Evolutionary conservation across 2,797 vertebrate genomes (phyloP), one percentile per base, ranked within the genome.

Genomic region (Intellagama lesueurii): DNA sequence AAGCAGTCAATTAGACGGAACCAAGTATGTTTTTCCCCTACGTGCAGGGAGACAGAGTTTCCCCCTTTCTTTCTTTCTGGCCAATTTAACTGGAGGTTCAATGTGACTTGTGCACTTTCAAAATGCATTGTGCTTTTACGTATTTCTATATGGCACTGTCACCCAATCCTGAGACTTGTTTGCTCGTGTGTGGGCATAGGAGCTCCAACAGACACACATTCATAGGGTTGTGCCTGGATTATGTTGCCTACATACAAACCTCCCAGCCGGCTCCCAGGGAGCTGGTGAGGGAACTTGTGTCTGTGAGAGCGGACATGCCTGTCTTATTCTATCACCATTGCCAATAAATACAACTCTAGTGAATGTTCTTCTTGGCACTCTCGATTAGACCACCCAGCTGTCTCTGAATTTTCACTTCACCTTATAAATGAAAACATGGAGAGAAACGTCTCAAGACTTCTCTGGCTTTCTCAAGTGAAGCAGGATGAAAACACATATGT

Each of bases 391-490:
- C 90, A 87, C 87, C 85, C 91, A 60, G 68, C 87, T 85, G 69
- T 66, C 47, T 64, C 19, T 64, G 76, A 26, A 66, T 83, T 87
- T 85, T 40, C 26, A 32, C 66, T 78, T 78, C 77, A 64, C 44
- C 12, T 76, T 77, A 64, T 52, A 68, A 73, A 83, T 77, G 49
- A 94, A 95, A 91, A n/a, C 91, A 87, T 93, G 96, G 96, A 96
- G 96, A 94, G 64, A 44, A 56, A 72, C 24, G 28, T 28, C 26
- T 16, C 73, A 73, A 14, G 56, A 32, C 3, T 72, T 64, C 16
- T 87, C 12, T 32, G n/a, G 30, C 12, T 35, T 24, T 26, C 64
- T 35, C n/a, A 30, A 35, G 86, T 32, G 64, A 30, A 47, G 60
- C 1, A 56, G 47, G 7, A 40, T 2, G 7, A 40, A 26, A 28